Conservation (phyloP, 2,113 vertebrate genomes). For the Malurus cyaneus region DNA sequence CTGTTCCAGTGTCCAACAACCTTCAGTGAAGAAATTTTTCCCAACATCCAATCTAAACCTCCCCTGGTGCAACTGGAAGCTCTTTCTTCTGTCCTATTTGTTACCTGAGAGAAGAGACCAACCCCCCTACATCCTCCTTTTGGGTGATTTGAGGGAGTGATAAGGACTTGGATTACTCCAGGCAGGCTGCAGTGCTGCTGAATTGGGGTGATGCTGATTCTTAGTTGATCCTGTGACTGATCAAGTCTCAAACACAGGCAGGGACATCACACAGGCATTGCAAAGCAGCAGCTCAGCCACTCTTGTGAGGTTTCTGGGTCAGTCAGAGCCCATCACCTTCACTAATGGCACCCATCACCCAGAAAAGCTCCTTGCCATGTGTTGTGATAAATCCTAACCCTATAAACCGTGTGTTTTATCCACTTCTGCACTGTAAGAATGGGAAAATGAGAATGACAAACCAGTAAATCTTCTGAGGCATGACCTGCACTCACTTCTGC, state of each 20-base stretch:
- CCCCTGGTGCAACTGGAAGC: neutral
- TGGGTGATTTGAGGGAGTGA: neutral
- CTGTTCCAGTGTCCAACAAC: neutral
- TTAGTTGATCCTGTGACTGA: neutral
- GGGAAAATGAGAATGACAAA: neutral
- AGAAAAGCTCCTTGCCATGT: neutral
- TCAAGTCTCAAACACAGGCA: neutral
- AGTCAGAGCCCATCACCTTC: neutral
- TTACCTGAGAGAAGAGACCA: neutral
- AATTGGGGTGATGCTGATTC: neutral
- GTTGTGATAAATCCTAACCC: neutral
- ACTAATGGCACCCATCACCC: neutral
- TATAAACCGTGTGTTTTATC: neutral
- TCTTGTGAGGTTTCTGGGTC: rapidly evolving
- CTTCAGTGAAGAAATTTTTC: neutral
- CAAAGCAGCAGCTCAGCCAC: neutral
- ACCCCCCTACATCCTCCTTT: neutral
- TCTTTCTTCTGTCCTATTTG: neutral
- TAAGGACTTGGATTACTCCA: neutral
- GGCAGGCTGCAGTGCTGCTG: neutral
- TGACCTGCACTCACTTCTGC: neutral
- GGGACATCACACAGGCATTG: neutral
- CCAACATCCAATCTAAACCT: neutral
- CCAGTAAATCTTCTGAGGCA: neutral
- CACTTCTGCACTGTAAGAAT: neutral